Evolutionary conservation across 2,113 vertebrate genomes (phyloP).

Genomic region (Eretmochelys imbricata): DNA sequence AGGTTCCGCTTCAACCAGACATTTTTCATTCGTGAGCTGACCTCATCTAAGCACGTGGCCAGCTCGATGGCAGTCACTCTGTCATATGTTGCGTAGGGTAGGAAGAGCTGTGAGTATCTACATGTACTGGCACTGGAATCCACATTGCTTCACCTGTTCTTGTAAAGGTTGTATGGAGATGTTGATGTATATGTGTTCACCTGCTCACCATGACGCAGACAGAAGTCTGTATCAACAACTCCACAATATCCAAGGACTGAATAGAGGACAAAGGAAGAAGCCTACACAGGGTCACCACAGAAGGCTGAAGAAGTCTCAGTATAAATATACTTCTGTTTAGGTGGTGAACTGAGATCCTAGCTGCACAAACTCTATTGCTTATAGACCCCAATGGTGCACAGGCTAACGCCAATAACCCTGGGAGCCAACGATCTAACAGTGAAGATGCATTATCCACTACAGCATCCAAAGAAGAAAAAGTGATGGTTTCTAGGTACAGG

Average conservation of each 20-base stretch:
- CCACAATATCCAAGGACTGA: rapidly evolving
- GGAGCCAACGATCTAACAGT: background rate
- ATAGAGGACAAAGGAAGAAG: background rate
- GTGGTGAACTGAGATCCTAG: background rate
- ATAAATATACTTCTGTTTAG: background rate
- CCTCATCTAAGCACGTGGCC: background rate
- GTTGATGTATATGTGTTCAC: background rate
- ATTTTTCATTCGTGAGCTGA: background rate
- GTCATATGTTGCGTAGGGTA: too few species aligned
- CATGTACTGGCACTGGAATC: too few species aligned
- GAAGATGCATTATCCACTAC: background rate
- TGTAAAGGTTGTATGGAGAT: rapidly evolving
- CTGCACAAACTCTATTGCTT: background rate
- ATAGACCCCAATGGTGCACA: background rate
- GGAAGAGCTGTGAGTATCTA: too few species aligned
- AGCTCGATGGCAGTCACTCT: background rate
- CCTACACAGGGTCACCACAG: background rate
- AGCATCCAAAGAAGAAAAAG: background rate
- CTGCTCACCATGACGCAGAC: background rate
- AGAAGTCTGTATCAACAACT: background rate
- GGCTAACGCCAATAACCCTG: background rate
- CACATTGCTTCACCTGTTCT: background rate
- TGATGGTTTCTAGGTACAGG: background rate
- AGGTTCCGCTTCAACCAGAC: background rate
- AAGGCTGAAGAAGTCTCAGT: too few species aligned